Evolutionary conservation across 2,113 vertebrate genomes (phyloP).

Genomic region (Oceanodroma tethys): DNA sequence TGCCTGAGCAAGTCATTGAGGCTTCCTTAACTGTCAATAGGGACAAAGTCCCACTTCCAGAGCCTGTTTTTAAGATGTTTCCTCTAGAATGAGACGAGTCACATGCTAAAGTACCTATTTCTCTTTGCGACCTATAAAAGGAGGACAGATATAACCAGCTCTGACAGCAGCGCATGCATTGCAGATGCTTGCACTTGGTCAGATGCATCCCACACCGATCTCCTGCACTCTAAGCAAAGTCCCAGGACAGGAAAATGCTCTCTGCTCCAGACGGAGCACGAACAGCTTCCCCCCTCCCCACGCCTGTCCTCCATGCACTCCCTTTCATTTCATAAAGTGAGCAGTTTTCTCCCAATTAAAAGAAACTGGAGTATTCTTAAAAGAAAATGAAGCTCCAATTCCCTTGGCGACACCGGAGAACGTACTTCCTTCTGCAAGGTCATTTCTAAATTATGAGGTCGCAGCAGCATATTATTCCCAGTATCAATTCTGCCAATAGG

Average conservation of each 20-base stretch:
- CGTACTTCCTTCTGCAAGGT: neutral
- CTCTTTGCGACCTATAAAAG: neutral
- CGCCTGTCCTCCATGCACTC: neutral
- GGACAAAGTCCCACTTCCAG: neutral
- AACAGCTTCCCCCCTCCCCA: neutral
- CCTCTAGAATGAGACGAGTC: neutral
- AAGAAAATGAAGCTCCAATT: neutral
- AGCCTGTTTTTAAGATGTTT: neutral
- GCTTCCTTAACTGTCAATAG: neutral
- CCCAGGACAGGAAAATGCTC: neutral
- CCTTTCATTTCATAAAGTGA: neutral
- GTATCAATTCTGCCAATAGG: neutral
- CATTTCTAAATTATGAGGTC: neutral
- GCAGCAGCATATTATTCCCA: neutral
- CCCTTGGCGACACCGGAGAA: neutral
- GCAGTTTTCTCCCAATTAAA: neutral
- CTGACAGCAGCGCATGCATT: neutral
- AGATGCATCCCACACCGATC: neutral
- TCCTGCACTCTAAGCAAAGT: neutral
- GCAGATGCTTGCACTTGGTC: neutral
- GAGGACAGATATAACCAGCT: neutral
- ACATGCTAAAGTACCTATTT: neutral
- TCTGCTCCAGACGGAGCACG: neutral
- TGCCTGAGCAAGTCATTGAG: neutral
- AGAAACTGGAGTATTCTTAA: neutral